Evolutionary conservation across 2,797 vertebrate species (phyloP).

Genomic region (Smutsia gigantea): DNA sequence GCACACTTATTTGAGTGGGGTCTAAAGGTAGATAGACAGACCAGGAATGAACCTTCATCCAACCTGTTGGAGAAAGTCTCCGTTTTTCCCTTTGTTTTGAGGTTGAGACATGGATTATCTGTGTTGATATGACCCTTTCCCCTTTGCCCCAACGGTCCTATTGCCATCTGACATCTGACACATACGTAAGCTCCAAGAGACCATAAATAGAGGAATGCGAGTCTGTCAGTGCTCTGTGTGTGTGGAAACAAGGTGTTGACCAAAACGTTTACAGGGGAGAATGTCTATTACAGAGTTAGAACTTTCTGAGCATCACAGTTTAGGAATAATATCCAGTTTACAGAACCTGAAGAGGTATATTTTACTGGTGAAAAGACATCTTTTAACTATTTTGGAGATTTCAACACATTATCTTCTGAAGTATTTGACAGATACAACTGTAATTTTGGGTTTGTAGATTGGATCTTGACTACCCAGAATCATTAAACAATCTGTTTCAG

Average conservation of each 20-base stretch:
- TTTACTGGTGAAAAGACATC: not conserved
- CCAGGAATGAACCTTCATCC: not conserved
- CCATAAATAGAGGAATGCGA: not conserved
- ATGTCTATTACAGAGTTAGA: not conserved
- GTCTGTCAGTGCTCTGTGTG: not conserved
- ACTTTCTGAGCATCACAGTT: not conserved
- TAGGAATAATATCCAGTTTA: not conserved
- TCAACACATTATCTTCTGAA: not conserved
- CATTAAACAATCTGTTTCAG: conserved; percentile 11
- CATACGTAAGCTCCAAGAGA: not conserved
- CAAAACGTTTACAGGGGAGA: not conserved
- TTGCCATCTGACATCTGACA: not conserved
- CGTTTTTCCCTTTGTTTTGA: not conserved
- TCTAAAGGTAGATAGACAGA: not conserved
- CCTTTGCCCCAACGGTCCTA: not conserved
- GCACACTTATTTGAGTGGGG: not conserved
- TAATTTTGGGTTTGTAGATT: not conserved
- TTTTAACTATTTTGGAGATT: conserved; percentile 11
- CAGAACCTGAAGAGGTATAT: not conserved
- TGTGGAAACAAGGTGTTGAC: not conserved
- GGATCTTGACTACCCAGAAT: not conserved
- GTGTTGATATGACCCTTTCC: not conserved
- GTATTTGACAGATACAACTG: not conserved
- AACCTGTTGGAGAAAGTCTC: not conserved
- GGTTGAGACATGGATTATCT: not conserved